Evolutionary conservation across 2,113 vertebrate genomes (phyloP).

Genomic region (Cryptomyrus ogoouensis): DNA sequence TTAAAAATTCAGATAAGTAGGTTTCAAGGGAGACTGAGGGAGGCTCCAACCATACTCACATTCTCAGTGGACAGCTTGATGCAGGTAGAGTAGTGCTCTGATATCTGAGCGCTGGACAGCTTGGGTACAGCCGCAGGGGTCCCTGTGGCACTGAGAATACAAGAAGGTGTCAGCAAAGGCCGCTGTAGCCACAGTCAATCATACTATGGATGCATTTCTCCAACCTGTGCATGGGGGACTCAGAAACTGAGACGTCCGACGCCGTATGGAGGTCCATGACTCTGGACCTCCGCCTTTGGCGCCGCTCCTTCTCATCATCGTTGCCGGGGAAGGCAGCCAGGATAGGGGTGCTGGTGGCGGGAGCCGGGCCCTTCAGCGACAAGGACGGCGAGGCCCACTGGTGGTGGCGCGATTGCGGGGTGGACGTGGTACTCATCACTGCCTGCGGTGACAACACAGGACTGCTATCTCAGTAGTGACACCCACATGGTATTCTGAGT

Average conservation of each 20-base stretch:
- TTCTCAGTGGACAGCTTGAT: conserved; percentile 92
- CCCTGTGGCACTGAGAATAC: conserved; percentile 44
- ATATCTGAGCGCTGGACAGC: conserved; percentile 79
- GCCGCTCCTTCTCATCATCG: conserved; percentile 79
- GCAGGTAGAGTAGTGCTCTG: conserved; percentile 90
- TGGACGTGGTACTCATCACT: conserved; percentile 47
- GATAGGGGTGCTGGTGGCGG: conserved; percentile 61
- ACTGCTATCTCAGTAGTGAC: neutral
- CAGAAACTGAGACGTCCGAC: conserved; percentile 53
- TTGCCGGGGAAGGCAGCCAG: conserved; percentile 72
- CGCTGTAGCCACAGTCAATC: neutral
- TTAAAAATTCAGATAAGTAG: neutral
- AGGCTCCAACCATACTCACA: conserved; percentile 59
- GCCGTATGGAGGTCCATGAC: conserved; percentile 67
- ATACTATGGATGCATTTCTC: neutral
- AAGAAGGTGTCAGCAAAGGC: conserved; percentile 22
- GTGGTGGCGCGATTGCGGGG: conserved; percentile 48
- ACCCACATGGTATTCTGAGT: neutral
- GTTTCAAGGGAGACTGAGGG: neutral
- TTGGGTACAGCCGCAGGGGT: conserved; percentile 67
- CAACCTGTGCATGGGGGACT: conserved; percentile 55
- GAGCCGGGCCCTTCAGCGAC: conserved; percentile 48
- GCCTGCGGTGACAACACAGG: conserved; percentile 6
- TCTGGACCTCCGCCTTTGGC: conserved; percentile 74
- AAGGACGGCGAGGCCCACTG: conserved; percentile 53